Base-by-base conservation (phyloP, 2,113 vertebrate species). In the Hypocryptadius cinnamomeus region DNA sequence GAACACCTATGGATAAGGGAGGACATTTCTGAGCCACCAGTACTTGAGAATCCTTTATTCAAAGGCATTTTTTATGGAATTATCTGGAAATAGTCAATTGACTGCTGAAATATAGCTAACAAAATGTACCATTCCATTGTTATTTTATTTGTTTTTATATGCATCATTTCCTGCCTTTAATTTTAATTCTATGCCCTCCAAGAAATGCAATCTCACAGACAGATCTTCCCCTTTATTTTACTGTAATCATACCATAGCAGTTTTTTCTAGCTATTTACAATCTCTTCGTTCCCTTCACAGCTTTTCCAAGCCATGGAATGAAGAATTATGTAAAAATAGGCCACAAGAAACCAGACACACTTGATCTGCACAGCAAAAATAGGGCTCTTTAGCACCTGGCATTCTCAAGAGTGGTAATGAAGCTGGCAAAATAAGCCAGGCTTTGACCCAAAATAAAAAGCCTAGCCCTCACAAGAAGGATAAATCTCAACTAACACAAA, bases 381-480 rank as follows among this genome's bases (percentile, higher is more conserved):
- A 96, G 96, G 93, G 88, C 92, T 96, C 87, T 96, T 96, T 94
- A 93, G 90, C 95, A 95, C 95, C 93, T 94, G 95, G 92, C 92
- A 90, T 73, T 92, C 93, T 74, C 72, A 44, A 95, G 86, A 74
- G 93, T 95, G 96, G 89, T 96, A 96, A 96, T 95, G 93, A 96
- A 96, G 88, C 68, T 15, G 13, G 85, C 83, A 78, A 94, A 69
- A 95, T 15, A 83, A 96, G 56, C 64, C 88, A 90, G 45, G 68
- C 68, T 90, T 90, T 96, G 95, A 96, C 96, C 87, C 72, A 94
- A 93, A 95, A 96, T 89, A 73, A 91, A 91, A 85, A 91, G 25
- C 72, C 59, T 44, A 77, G 57, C 56, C 76, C 68, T 92, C 48
- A 71, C 39, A 95, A 84, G 53, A 56, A 56, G 61, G 60, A 37